Base-by-base conservation (phyloP, 1,140 invertebrate genomes). In the Ephestia elutella region DNA sequence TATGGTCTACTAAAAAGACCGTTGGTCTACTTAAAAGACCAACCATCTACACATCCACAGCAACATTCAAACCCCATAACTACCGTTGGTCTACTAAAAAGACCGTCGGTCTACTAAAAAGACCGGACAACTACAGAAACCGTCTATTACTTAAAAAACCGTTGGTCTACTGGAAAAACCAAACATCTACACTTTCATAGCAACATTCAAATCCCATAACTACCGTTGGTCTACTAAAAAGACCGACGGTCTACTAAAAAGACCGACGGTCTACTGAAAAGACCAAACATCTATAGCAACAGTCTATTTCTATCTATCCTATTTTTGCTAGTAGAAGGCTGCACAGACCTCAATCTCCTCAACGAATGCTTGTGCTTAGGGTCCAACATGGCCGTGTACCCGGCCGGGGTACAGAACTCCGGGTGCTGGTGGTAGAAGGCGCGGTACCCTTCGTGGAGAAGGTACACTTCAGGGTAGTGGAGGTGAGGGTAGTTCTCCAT, bases 401-500 rank as follows among this genome's bases (percentile, higher is more conserved):
- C 88, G 18, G 65, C 54, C 0, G 85, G 85, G 0, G 91, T 90
- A 88, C 97, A 99, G 18, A 96, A 86, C 0, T 91, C 88, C n/a
- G 90, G 87, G 67, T 93, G 92, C 0, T 91, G 86, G 62, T 92
- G 90, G 80, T 92, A 99, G 89, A 99, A 99, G 28, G 92, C 91
- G 69, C 97, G 94, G 89, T 99, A 99, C 3, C 98, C 98, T 0
- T 96, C 96, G 73, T 98, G 93, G 5, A 99, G 90, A 0, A 99
- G 87, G 82, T 99, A 99, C 8, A 99, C 89, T 84, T 99, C 98
- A 0, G 98, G 98, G 90, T 98, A 98, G 72, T 95, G 90, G 0
- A 99, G 89, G 0, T 91, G 89, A 0, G 98, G 98, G 86, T 99
- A 99, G 54, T 90, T 91, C 38, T 95, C 93, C 53, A 93, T 92